Evolutionary conservation across 2,888 invertebrate genomes (phyloP).

Genomic region (Boloria selene): DNA sequence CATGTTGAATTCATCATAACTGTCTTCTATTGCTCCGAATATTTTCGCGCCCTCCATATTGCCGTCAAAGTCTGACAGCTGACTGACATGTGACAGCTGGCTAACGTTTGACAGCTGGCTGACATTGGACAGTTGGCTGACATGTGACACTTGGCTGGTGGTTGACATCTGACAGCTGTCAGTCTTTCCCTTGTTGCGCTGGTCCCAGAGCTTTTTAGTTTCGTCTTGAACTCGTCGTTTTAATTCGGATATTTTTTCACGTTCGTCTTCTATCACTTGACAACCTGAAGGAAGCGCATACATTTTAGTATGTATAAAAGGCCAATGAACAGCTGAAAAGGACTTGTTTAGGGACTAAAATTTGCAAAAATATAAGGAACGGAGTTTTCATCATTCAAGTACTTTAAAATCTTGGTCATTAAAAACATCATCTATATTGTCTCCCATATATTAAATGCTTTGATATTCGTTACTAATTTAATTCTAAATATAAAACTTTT

Average conservation of each 20-base stretch:
- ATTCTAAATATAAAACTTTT: too few species aligned
- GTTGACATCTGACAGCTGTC: conserved; percentile 40
- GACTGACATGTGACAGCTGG: conserved; percentile 31
- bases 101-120: conserved; percentile 30
- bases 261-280: conserved; percentile 95
- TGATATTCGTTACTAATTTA: too few species aligned
- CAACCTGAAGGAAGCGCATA: conserved; percentile 84
- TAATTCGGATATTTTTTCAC: conserved; percentile 92
- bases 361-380: too few species aligned
- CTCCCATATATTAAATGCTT: too few species aligned
- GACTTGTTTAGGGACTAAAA: too few species aligned
- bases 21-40: conserved; percentile 53
- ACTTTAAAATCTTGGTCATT: too few species aligned
- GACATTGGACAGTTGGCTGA: conserved; percentile 32
- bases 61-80: conserved; percentile 39
- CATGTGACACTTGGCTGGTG: conserved; percentile 37
- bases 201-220: conserved; percentile 93
- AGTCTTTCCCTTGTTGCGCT: conserved; percentile 56
- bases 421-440: too few species aligned
- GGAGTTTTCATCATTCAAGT: too few species aligned
- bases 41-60: conserved; percentile 33
- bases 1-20: conserved; percentile 60
- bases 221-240: conserved; percentile 94
- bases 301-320: background rate
- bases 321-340: too few species aligned